Evolutionary conservation across 2,113 vertebrate genomes (phyloP).

Genomic region (Phalacrocorax brasilianus): DNA sequence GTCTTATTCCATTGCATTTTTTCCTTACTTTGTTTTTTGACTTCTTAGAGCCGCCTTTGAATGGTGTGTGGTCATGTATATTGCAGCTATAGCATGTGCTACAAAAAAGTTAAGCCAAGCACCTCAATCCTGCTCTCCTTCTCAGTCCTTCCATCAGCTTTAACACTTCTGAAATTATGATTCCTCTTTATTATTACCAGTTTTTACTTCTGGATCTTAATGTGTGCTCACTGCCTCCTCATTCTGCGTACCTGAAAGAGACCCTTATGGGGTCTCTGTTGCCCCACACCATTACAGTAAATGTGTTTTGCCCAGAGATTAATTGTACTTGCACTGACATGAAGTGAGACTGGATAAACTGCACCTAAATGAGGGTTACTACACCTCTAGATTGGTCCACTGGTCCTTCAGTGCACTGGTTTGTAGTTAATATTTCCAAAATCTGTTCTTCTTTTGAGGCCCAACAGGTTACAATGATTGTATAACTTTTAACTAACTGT

Average conservation of each 20-base stretch:
- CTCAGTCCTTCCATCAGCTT: background rate
- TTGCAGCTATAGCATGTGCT: background rate
- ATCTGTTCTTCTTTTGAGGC: background rate
- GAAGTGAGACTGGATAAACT: background rate
- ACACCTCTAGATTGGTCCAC: background rate
- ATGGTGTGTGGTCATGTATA: background rate
- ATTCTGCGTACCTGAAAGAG: background rate
- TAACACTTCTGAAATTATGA: background rate
- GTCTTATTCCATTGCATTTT: background rate
- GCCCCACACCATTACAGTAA: background rate
- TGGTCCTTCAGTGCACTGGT: background rate
- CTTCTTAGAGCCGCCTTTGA: background rate
- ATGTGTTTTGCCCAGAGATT: background rate
- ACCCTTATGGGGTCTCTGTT: rapidly evolving
- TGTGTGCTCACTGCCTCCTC: rapidly evolving
- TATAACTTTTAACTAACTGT: background rate
- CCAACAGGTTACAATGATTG: background rate
- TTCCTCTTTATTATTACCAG: background rate
- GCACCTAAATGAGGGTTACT: background rate
- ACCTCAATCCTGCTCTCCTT: background rate
- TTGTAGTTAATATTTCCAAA: background rate
- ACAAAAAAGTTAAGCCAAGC: background rate
- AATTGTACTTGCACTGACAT: background rate
- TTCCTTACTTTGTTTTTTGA: background rate
- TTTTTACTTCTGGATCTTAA: background rate